Percentiles rank a stretch among this genome's conserved stretches.
phyloP scores from a whole-genome alignment of 1,140 invertebrate species.

The Marisa cornuarietis region DNA sequence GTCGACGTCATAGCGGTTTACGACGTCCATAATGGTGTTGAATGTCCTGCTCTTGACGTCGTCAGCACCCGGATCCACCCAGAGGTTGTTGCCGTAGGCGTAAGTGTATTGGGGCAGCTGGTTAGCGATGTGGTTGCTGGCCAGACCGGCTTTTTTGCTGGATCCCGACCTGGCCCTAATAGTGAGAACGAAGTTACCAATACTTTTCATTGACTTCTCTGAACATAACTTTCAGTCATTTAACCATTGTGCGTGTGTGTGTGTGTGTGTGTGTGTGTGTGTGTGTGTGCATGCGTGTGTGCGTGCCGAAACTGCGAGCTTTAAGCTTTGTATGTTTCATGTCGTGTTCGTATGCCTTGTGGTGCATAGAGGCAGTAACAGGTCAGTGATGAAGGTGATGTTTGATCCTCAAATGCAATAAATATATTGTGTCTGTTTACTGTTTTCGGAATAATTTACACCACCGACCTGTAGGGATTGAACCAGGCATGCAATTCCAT shows the following conservation, averaged over 20 bases:
- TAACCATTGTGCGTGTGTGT: too few relatives aligned
- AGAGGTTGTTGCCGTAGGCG: conserved; percentile 49
- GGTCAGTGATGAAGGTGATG: background rate
- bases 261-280: too few relatives aligned
- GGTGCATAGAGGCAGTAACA: too few relatives aligned
- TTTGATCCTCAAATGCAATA: background rate
- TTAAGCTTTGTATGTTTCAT: background rate
- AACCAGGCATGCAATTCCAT: conserved; percentile 63
- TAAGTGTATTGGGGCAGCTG: conserved; percentile 50
- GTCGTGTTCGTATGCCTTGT: background rate
- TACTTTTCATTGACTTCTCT: too few relatives aligned
- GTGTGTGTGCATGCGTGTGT: too few relatives aligned
- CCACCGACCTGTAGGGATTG: conserved; percentile 51
- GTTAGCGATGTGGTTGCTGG: conserved; percentile 54
- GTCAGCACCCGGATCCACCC: conserved; percentile 59
- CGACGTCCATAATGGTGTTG: conserved; percentile 53
- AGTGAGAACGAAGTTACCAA: background rate
- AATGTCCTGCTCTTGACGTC: conserved; percentile 37
- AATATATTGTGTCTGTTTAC: too few relatives aligned
- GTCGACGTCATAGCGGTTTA: conserved; percentile 58
- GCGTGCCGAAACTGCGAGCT: background rate
- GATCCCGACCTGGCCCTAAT: conserved; percentile 37
- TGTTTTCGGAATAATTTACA: too few relatives aligned
- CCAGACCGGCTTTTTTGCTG: conserved; percentile 40
- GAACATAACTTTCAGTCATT: too few relatives aligned